These are phyloP conservation scores for Acrocephalus scirpaceus DNA, from an alignment of 2,797 vertebrate genomes.

Conservation along the genomic window DNA sequence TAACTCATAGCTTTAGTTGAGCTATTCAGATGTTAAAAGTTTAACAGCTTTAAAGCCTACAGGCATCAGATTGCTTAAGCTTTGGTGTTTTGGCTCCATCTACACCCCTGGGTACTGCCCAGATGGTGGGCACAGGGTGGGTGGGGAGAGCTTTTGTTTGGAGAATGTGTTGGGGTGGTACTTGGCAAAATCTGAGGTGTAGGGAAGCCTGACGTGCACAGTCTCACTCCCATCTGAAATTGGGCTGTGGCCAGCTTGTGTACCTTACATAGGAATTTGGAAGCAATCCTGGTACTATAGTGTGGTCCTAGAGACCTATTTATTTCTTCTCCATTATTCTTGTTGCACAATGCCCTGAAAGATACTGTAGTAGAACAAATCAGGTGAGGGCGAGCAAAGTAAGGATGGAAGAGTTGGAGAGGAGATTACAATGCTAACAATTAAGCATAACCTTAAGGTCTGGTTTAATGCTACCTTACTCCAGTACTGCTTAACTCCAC, in stretches of 20 bases:
- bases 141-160: background rate
- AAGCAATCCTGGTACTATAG: background rate
- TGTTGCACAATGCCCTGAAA: background rate
- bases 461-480: background rate
- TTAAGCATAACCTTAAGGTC: background rate
- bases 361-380: background rate
- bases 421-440: background rate
- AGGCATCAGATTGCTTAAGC: conserved; percentile 10
- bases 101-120: background rate
- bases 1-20: background rate
- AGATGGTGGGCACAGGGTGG: background rate
- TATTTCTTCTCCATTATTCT: background rate
- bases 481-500: background rate
- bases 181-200: background rate
- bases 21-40: background rate
- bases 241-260: background rate
- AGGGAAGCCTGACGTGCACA: conserved; percentile 5
- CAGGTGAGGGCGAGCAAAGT: background rate
- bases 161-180: background rate
- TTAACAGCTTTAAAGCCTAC: background rate
- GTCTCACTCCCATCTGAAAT: background rate
- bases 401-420: background rate
- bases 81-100: conserved; percentile 3
- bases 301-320: background rate
- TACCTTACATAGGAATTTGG: conserved; percentile 8